Base-by-base conservation (phyloP, 2,888 invertebrate species). In the Dryocosmus kuriphilus region DNA sequence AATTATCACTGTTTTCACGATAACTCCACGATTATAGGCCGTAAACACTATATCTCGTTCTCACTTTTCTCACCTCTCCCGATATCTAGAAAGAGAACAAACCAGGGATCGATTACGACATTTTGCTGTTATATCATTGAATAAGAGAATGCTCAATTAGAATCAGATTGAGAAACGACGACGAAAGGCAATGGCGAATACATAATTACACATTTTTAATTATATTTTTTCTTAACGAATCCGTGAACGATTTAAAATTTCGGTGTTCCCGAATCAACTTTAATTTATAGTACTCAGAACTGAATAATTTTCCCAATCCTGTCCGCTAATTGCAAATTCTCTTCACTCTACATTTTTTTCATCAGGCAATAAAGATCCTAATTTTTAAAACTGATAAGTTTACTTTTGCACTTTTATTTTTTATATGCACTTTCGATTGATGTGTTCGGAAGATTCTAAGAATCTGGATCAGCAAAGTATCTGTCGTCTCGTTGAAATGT, bases 401-500 rank as follows among this genome's bases (percentile, higher is more conserved):
- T 2, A 7, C 35, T 63, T 63, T 32, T 11, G 19, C n/a, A 35
- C 9, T n/a, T 35, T 63, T 35, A n/a, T 32, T 14, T n/a, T 35
- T 35, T 63, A n/a, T n/a, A 9, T 63, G 27, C 8, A 62, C 62
- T 32, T 62, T 62, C 30, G n/a, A 62, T 32, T 35, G 32, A 8
- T 62, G n/a, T 30, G 46, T 16, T 27, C 7, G 24, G 30, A 46
- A 30, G 30, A 51, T 71, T 51, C 71, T 80, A 78, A 41, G 79
- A 81, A 74, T 78, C 75, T 27, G 46, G 71, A 71, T 71, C 46
- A 71, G 71, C 27, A 71, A 71, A 71, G 19, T 71, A 19, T 32
- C 46, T 27, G 60, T 65, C 75, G 60, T 65, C 77, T 75, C 61
- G 74, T n/a, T 73, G 55, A 75, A 74, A 77, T 63, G 74, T 65